These are phyloP conservation scores for Parapsyche elsis DNA, from an alignment of 1,140 invertebrate genomes.

Conservation along the genomic window DNA sequence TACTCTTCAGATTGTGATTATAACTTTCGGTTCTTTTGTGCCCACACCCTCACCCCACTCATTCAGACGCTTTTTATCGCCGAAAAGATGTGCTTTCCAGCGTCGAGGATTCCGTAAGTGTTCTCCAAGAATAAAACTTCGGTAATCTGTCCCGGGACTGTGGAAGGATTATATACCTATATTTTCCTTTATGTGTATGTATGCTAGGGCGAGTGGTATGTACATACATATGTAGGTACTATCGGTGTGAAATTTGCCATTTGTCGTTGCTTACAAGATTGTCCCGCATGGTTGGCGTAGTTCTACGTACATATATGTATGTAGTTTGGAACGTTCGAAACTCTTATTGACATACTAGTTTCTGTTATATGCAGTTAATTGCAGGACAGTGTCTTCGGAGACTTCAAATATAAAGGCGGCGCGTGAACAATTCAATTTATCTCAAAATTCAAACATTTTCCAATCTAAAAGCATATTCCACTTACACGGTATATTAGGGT, in stretches of 20 bases:
- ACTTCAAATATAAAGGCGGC: background rate
- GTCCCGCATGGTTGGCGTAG: background rate
- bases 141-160: background rate
- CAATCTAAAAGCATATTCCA: too few species aligned
- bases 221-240: too few species aligned
- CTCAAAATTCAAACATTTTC: too few species aligned
- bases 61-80: background rate
- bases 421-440: background rate
- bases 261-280: background rate
- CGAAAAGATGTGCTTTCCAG: slow-evolving; percentile 6
- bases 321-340: slow-evolving; percentile 16
- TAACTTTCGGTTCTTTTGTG: slow-evolving; percentile 43
- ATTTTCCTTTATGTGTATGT: too few species aligned
- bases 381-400: background rate
- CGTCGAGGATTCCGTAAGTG: background rate
- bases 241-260: slow-evolving; percentile 20
- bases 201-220: too few species aligned
- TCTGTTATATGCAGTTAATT: slow-evolving; percentile 44
- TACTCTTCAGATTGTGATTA: slow-evolving; percentile 49
- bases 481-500: too few species aligned
- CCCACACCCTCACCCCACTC: background rate
- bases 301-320: background rate
- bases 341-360: slow-evolving; percentile 47
- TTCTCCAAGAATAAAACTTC: slow-evolving; percentile 5
- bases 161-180: too few species aligned